Evolutionary conservation across 1,140 invertebrate species (phyloP), one percentile per base, ranked within the genome.

Genomic region (Drosophila erecta): DNA sequence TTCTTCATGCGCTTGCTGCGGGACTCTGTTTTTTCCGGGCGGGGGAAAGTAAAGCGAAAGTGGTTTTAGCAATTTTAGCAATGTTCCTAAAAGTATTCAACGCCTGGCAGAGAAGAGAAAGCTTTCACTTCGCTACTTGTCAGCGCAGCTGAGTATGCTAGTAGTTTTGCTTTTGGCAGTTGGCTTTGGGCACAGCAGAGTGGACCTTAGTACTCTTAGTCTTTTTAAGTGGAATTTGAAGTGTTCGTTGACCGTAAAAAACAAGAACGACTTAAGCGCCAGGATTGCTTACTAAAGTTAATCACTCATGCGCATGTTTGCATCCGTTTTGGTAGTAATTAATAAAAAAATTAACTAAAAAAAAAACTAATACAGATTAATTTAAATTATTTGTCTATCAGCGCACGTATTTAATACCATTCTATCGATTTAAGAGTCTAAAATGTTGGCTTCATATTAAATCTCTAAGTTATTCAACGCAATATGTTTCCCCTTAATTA

Each of bases 1-100:
- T 93, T 94, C 91, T 94, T 95, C 80, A 95, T 76, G 90, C 93
- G 95, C 57, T 92, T 93, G 20, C 93, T 94, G 51, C 95, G 93
- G 8, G 93, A 93, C 93, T 94, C 90, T 95, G 93, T 72, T 60
- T 33, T 58, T 33, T 35, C 27, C 14, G 15, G 1, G 30, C 0
- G 89, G 30, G 14, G 50, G 41, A 76, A 64, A 20, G 27, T 49
- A 50, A 71, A 60, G 3, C 41, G 67, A 70, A 70, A 70, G 43
- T 35, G 43, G 46, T 41, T n/a, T n/a, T n/a, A n/a, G n/a, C n/a
- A n/a, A 47, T 35, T 46, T 49, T 17, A 46, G 60, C 12, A 14
- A 12, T 41, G 15, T 38, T 44, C 80, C 22, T 22, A 46, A 75
- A 86, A 86, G 69, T 74, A 90, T 70, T 43, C 72, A 50, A 46